These are phyloP conservation scores for Trachythela sp. DNA, from an alignment of 64 coral and sea anemone genomes.

Conservation along the genomic window DNA sequence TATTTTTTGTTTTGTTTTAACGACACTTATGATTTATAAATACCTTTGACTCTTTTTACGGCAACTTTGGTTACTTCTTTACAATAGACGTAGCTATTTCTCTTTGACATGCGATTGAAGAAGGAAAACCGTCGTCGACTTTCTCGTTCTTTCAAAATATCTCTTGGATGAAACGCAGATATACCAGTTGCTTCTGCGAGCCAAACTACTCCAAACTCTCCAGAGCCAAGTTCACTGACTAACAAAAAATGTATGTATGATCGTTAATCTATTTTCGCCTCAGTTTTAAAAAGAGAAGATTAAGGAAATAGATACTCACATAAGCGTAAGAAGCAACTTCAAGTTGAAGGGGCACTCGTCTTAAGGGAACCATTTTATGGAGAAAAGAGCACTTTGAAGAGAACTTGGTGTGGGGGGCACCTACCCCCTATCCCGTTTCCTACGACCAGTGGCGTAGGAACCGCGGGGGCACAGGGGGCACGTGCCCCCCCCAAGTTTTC, in stretches of 20 bases:
- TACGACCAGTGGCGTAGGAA: too few relatives aligned
- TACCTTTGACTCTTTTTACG: neutral
- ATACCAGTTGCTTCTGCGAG: conserved; percentile 12
- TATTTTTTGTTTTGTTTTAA: neutral
- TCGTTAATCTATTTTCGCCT: too few relatives aligned
- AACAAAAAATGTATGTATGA: neutral
- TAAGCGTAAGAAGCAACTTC: too few relatives aligned
- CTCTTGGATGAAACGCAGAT: conserved; percentile 14
- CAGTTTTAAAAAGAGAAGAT: too few relatives aligned
- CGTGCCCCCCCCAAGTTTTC: too few relatives aligned
- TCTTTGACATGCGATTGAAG: neutral
- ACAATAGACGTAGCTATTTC: neutral
- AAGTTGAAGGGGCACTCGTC: neutral
- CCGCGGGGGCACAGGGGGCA: too few relatives aligned
- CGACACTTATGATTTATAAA: neutral
- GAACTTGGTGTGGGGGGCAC: too few relatives aligned
- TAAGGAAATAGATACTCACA: too few relatives aligned
- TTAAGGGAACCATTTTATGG: too few relatives aligned
- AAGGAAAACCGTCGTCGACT: conserved; percentile 5
- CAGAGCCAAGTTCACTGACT: conserved; percentile 4
- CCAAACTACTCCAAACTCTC: conserved; percentile 1
- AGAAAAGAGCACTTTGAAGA: too few relatives aligned
- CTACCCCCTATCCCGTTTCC: too few relatives aligned
- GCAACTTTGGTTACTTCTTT: neutral
- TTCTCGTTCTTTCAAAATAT: neutral